Evolutionary conservation across 2,888 invertebrate genomes (phyloP).

Genomic region (Yponomeuta cagnagella): DNA sequence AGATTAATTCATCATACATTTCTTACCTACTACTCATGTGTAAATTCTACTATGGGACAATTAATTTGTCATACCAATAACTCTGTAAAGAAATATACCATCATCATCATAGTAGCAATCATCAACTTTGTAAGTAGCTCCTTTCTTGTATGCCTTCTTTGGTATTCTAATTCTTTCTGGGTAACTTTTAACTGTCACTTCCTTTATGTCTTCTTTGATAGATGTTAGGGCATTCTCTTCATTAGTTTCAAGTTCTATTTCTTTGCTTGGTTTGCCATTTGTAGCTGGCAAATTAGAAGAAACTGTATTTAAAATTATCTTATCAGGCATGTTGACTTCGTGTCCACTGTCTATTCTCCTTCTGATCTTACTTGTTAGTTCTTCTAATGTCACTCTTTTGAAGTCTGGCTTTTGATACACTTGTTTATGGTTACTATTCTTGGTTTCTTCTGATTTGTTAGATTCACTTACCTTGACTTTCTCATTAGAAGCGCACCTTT

Average conservation of each 20-base stretch:
- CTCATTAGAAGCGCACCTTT: conserved; percentile 49
- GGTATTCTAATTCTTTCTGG: conserved; percentile 82
- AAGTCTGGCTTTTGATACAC: conserved; percentile 28
- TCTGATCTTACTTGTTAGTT: conserved; percentile 49
- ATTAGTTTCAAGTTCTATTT: conserved; percentile 37
- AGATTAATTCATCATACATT: conserved; percentile 15
- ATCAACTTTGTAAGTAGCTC: conserved; percentile 82
- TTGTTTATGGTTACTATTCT: conserved; percentile 19
- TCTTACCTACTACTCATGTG: conserved; percentile 19
- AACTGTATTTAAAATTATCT: conserved; percentile 42
- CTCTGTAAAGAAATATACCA: conserved; percentile 86
- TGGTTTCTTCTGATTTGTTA: conserved; percentile 19
- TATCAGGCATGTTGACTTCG: conserved; percentile 46
- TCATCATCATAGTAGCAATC: conserved; percentile 89
- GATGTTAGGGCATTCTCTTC: conserved; percentile 31
- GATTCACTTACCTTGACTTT: conserved; percentile 15
- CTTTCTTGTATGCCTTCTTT: conserved; percentile 75
- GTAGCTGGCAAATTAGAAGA: conserved; percentile 19
- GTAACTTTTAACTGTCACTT: conserved; percentile 51
- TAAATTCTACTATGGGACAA: conserved; percentile 10
- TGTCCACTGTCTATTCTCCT: conserved; percentile 46
- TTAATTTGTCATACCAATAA: conserved; percentile 77
- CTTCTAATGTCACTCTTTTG: conserved; percentile 51
- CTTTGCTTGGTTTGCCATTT: conserved; percentile 30
- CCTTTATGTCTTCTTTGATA: conserved; percentile 35